These are phyloP conservation scores for Acronicta psi DNA, from an alignment of 2,888 invertebrate genomes.

Conservation along the genomic window DNA sequence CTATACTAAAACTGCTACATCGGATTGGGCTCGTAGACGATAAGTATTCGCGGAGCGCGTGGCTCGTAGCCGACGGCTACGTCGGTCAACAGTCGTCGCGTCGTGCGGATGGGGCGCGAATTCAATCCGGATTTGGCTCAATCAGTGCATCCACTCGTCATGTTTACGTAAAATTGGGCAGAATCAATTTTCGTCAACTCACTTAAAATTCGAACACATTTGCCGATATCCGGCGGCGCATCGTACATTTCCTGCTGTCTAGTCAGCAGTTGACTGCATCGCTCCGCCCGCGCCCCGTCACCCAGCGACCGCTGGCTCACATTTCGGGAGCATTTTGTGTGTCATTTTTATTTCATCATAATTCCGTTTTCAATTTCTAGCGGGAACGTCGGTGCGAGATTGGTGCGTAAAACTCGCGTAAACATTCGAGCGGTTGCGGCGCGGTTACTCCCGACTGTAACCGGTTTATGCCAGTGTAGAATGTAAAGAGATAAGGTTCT, in stretches of 20 bases:
- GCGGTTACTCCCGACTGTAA: slow-evolving; percentile 82
- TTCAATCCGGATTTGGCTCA: slow-evolving; percentile 67
- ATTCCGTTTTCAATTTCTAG: slow-evolving; percentile 86
- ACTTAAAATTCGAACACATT: slow-evolving; percentile 79
- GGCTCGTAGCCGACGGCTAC: slow-evolving; percentile 46
- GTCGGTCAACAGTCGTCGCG: slow-evolving; percentile 53
- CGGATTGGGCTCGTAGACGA: slow-evolving; percentile 38
- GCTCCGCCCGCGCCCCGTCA: slow-evolving; percentile 31
- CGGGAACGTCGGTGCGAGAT: slow-evolving; percentile 74
- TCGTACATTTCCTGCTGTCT: slow-evolving; percentile 75
- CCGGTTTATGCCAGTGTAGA: slow-evolving; percentile 82
- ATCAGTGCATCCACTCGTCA: slow-evolving; percentile 68
- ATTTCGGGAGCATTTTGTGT: slow-evolving; percentile 61
- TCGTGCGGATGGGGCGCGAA: slow-evolving; percentile 55
- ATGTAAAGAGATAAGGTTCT: slow-evolving; percentile 86
- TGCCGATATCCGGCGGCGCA: slow-evolving; percentile 74
- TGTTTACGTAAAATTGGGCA: slow-evolving; percentile 72
- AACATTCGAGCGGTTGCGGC: slow-evolving; percentile 83
- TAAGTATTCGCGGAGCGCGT: slow-evolving; percentile 41
- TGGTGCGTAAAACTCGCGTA: slow-evolving; percentile 87
- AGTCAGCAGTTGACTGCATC: slow-evolving; percentile 58
- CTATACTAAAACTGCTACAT: slow-evolving; percentile 26
- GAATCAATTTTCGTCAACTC: slow-evolving; percentile 74
- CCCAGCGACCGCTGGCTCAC: slow-evolving; percentile 35
- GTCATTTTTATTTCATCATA: slow-evolving; percentile 82